These are phyloP conservation scores for Seriola aureovittata DNA, from an alignment of 2,113 vertebrate genomes.

Conservation along the genomic window DNA sequence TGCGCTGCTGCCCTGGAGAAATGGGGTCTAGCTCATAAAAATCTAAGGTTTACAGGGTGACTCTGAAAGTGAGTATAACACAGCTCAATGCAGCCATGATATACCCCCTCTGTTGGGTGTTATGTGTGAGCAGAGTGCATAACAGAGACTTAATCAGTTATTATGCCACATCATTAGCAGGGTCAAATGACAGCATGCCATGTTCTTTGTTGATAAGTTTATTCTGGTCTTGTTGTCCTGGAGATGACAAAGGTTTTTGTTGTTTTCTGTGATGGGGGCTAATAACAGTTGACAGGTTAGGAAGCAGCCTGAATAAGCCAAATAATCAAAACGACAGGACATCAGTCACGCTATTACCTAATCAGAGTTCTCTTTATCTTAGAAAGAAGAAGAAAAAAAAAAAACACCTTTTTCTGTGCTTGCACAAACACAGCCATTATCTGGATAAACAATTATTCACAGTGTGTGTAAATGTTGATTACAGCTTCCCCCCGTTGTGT, in stretches of 20 bases:
- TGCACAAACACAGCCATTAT: slow-evolving; percentile 76
- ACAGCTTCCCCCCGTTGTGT: slow-evolving; percentile 74
- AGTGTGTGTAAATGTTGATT: slow-evolving; percentile 79
- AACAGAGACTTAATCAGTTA: slow-evolving; percentile 14
- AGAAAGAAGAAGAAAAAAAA: slow-evolving; percentile 10
- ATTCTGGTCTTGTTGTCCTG: slow-evolving; percentile 6
- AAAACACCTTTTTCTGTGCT: slow-evolving; percentile 43
- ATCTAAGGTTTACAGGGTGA: slow-evolving; percentile 58
- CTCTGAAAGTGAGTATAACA: slow-evolving; percentile 49
- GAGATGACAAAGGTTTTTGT: slow-evolving; percentile 12
- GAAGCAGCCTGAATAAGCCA: slow-evolving; percentile 37
- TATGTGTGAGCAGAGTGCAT: slow-evolving; percentile 31
- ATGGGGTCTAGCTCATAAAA: slow-evolving; percentile 60
- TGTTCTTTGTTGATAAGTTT: background rate
- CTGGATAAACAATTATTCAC: slow-evolving; percentile 77
- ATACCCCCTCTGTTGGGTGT: slow-evolving; percentile 15
- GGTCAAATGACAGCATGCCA: slow-evolving; percentile 25
- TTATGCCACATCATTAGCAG: slow-evolving; percentile 3
- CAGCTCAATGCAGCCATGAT: slow-evolving; percentile 29
- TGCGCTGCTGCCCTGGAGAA: slow-evolving; percentile 53
- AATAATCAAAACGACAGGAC: slow-evolving; percentile 50
- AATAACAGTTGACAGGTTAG: slow-evolving; percentile 45
- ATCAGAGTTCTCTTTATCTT: slow-evolving; percentile 70
- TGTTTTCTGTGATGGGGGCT: slow-evolving; percentile 7
- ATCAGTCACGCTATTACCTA: slow-evolving; percentile 65